A percentile compares a stretch with the other conserved stretches of the same genome.
phyloP scores from a whole-genome alignment of 2,797 vertebrate species.

The Streptopelia turtur region DNA sequence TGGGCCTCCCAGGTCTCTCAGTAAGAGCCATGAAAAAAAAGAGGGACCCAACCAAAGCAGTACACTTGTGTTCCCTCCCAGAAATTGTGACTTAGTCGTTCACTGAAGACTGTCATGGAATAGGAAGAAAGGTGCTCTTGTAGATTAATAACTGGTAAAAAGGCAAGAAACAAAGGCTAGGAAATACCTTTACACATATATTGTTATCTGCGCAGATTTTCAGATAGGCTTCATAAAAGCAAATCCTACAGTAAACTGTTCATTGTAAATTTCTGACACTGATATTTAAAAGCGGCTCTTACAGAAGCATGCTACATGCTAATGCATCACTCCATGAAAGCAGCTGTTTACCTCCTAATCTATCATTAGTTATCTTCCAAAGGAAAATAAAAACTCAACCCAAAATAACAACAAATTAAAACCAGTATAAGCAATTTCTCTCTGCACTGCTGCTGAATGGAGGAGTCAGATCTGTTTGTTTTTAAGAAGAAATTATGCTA shows the following conservation, averaged over 20 bases:
- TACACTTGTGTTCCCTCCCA: accelerated
- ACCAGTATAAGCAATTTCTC: neutral
- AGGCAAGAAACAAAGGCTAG: neutral
- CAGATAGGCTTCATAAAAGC: neutral
- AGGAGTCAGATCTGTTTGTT: neutral
- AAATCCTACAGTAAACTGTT: neutral
- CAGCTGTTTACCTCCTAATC: neutral
- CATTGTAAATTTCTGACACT: neutral
- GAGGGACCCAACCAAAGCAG: too few relatives aligned
- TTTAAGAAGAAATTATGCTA: conserved; percentile 57
- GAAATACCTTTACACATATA: neutral
- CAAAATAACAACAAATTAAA: conserved; percentile 12
- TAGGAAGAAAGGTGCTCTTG: neutral
- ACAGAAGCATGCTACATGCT: neutral
- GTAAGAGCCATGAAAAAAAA: neutral
- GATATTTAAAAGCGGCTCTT: neutral
- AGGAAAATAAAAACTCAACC: neutral
- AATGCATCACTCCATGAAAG: neutral
- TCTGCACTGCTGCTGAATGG: neutral
- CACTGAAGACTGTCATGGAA: neutral
- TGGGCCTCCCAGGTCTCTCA: neutral
- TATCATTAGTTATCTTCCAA: neutral
- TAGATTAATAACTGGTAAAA: neutral
- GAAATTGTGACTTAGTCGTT: neutral
- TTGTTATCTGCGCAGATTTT: neutral